Evolutionary conservation across 2,888 invertebrate genomes (phyloP), one percentile per base, ranked within the genome.

Genomic region (Chymomyza procnemis): DNA sequence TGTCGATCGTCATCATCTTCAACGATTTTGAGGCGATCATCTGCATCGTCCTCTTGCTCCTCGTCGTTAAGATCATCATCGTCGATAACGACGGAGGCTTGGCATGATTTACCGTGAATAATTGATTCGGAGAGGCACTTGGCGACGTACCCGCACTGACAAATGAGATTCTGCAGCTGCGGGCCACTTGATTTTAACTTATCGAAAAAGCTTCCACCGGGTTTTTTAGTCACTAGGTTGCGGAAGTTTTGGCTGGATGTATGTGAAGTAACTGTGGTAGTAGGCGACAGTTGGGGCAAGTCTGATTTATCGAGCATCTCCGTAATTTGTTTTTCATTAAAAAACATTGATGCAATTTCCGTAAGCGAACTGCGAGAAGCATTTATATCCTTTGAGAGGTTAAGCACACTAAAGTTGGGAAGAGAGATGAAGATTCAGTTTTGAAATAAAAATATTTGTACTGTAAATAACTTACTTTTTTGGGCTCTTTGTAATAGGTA

Each of bases 111-210:
- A 86, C 95, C 94, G 89, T 96, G 96, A 68, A 95, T 94, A 16
- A 95, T 94, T 81, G 95, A 94, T 91, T 96, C 96, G 2, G 96
- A 95, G 64, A 96, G 91, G 88, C 95, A 95, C 91, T 96, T 96
- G 83, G 95, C 95, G 90, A 95, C 93, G 87, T 95, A 94, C 4
- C 95, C 95, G 88, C 96, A 96, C 48, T 83, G 87, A 86, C 96
- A 96, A 59, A 92, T 93, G 55, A 96, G 91, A 82, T 94, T 94
- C 63, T 93, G 94, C 83, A 93, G 93, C 83, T 94, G 93, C 0
- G 93, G 93, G 1, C 94, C 93, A 60, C 95, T 90, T 88, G 95
- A 94, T 91, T 96, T 96, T 41, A 97, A 91, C 88, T 94, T 94
- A 86, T 97, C 96, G 86, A 97, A 96, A 89, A 96, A 96, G 54